These are phyloP conservation scores for Ophonus ardosiacus DNA, from an alignment of 2,888 invertebrate species.

Conservation along the genomic window DNA sequence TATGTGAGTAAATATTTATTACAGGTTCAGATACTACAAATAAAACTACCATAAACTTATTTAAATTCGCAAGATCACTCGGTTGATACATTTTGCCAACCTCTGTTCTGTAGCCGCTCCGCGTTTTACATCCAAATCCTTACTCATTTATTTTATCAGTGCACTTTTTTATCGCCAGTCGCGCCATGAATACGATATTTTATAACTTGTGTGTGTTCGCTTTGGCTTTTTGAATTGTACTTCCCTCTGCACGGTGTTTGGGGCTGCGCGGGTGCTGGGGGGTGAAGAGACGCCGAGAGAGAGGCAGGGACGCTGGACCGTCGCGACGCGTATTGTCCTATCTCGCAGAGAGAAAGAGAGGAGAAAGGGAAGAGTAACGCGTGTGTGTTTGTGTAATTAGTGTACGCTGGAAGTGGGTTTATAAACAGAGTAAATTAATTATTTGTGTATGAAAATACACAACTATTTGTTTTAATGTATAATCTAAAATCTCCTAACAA, in stretches of 20 bases:
- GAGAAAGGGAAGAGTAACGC: not conserved
- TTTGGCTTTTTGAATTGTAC: conserved; percentile 64
- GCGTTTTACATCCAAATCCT: conserved; percentile 70
- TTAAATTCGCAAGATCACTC: not conserved
- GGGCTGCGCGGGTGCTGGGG: not conserved
- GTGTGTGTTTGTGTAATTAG: not conserved
- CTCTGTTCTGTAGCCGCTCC: conserved; percentile 65
- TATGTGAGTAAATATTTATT: not conserved
- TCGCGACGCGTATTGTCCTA: conserved; percentile 62
- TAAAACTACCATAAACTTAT: not conserved
- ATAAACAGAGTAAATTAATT: not conserved
- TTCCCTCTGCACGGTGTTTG: conserved; percentile 33
- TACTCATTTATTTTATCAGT: conserved; percentile 71
- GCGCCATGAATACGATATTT: conserved; percentile 71
- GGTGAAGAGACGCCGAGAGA: not conserved
- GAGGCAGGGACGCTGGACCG: not conserved
- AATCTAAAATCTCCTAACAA: too few species aligned
- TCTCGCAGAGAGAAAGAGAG: conserved; percentile 38
- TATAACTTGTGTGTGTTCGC: conserved; percentile 69
- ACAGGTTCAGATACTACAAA: not conserved
- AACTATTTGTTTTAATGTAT: too few species aligned
- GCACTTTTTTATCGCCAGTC: conserved; percentile 69
- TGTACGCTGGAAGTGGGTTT: not conserved
- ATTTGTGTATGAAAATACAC: not conserved
- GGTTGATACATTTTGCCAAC: not conserved